These are phyloP conservation scores for Pristionchus japonicus DNA, from an alignment of 2,888 invertebrate species.

Conservation along the genomic window DNA sequence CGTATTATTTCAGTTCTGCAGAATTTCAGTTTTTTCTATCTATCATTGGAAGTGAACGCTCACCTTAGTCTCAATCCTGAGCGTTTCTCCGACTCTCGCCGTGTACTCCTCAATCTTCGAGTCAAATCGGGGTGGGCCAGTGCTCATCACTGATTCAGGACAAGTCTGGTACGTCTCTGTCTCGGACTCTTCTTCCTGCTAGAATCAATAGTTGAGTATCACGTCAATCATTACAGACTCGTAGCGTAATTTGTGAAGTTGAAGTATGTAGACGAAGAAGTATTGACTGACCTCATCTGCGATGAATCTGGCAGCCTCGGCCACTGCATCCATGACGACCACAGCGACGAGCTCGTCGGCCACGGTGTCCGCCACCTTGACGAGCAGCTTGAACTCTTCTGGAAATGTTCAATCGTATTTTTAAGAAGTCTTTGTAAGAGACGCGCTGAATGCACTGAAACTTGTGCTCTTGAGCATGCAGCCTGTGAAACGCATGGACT, in stretches of 20 bases:
- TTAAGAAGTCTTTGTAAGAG: not conserved
- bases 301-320: conserved; percentile 66
- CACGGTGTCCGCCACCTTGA: conserved; percentile 74
- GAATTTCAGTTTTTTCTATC: not conserved
- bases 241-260: not conserved
- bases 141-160: not conserved
- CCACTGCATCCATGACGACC: conserved; percentile 69
- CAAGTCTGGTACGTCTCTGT: conserved; percentile 25
- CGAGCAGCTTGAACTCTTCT: conserved; percentile 68
- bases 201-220: not conserved
- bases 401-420: not conserved
- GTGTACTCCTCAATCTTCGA: conserved; percentile 60
- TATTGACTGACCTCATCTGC: conserved; percentile 49
- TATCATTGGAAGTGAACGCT: too few relatives aligned
- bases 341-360: conserved; percentile 71
- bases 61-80: conserved; percentile 59
- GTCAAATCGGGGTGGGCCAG: conserved; percentile 52
- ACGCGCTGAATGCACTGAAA: not conserved
- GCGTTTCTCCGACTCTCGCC: conserved; percentile 58
- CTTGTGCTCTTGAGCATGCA: not conserved
- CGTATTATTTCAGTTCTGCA: not conserved
- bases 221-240: not conserved
- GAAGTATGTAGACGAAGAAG: not conserved
- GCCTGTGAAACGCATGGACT: not conserved
- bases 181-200: conserved; percentile 25